These are phyloP conservation scores for Danionella cerebrum DNA, from an alignment of 2,113 vertebrate genomes.

Conservation along the genomic window DNA sequence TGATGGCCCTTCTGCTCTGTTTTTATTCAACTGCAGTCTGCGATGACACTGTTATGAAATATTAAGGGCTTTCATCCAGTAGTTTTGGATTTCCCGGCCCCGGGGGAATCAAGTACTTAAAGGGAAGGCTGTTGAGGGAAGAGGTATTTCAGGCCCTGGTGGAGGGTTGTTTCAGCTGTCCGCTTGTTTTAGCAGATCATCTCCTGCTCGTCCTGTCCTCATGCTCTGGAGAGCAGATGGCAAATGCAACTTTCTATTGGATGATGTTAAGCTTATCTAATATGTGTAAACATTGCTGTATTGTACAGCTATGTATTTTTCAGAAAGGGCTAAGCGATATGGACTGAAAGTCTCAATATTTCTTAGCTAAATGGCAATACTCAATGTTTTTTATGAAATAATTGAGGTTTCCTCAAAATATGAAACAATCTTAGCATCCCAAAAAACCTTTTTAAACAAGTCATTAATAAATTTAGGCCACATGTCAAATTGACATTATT, in stretches of 20 bases:
- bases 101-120: conserved; percentile 49
- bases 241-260: not conserved
- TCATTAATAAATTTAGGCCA: no score
- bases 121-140: conserved; percentile 53
- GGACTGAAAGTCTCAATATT: no score
- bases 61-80: conserved; percentile 45
- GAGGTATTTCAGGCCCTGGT: conserved; percentile 18
- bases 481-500: no score
- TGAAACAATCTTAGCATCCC: no score
- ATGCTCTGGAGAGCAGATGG: conserved; percentile 16
- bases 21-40: conserved; percentile 31
- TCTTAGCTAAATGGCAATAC: no score
- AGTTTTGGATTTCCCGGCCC: conserved; percentile 11
- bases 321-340: no score
- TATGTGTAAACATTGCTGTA: no score
- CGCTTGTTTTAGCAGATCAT: conserved; percentile 40
- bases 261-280: conserved; percentile 8
- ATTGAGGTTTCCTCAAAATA: no score
- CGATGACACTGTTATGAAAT: conserved; percentile 45
- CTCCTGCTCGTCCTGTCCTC: conserved; percentile 35
- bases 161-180: conserved; percentile 54
- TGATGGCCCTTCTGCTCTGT: conserved; percentile 27
- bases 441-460: no score
- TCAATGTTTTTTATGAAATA: no score
- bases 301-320: no score